Evolutionary conservation across 1,140 invertebrate genomes (phyloP), one percentile per base, ranked within the genome.

Genomic region (Magallana ariakensis): DNA sequence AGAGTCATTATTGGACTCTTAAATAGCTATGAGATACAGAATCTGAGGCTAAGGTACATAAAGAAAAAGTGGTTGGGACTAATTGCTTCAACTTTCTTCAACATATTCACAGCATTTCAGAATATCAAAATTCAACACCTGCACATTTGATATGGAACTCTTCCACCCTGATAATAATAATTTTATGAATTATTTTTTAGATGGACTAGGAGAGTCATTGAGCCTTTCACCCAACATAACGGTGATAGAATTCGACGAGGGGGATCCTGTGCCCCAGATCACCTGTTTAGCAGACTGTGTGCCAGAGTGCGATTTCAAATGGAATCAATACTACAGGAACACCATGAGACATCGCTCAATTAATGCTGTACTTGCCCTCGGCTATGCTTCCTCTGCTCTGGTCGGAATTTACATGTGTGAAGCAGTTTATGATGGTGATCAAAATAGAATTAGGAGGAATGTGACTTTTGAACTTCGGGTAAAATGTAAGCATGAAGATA

Each of bases 401-500:
- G 22, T 75, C 22, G 66, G 66, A 22, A 75, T 33, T 22, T 26
- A 75, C 66, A 75, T 26, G 9, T 75, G 66, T 13, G 33, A 75
- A 13, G 66, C 22, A 9, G 13, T 10, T 2, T 26, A 75, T 26
- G 13, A 75, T 11, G 22, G 22, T 26, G 11, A 11, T 10, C 13
- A 11, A 26, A 19, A 75, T 19, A 19, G 13, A 5, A 26, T 26
- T 26, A 13, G 1, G 6, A 13, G 22, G 26, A 26, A 9, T 33
- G 66, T 75, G 66, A 75, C 66, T 0, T 75, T 75, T 75, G 66
- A 75, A 75, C 15, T 75, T 13, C 22, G 66, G 9, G 66, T 75
- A 19, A 75, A 75, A 75, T 75, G 66, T 75, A 26, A 75, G 66
- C 26, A n/a, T 62, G 16, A 2, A n/a, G 5, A 46, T 46, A 46